Percentiles rank a stretch among this genome's conserved stretches.
Conservation (phyloP, 2,113 vertebrate species). For the Australoheros scitulus region DNA sequence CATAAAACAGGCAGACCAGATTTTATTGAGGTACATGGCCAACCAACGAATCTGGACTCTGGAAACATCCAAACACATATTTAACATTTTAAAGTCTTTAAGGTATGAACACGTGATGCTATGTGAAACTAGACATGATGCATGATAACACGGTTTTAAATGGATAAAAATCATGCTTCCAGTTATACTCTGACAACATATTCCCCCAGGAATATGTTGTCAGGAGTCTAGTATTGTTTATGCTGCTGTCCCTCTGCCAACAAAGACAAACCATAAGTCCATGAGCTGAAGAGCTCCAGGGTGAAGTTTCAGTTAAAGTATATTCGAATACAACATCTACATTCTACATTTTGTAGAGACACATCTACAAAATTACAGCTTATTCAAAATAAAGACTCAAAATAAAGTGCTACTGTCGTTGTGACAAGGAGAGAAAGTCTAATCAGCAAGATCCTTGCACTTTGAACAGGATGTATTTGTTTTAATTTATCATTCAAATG, state of each 20-base stretch:
- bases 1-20: not conserved
- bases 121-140: conserved; percentile 24
- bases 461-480: not conserved
- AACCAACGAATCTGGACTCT: conserved; percentile 19
- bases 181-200: conserved; percentile 16
- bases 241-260: not conserved
- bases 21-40: conserved; percentile 66
- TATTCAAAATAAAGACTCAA: conserved; percentile 10
- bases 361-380: conserved; percentile 19
- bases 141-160: conserved; percentile 7
- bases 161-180: conserved; percentile 29
- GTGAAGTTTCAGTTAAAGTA: not conserved
- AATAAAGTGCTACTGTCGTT: conserved; percentile 44
- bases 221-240: not conserved
- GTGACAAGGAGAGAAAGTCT: conserved; percentile 18
- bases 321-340: not conserved
- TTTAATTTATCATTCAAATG: not conserved
- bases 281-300: not conserved
- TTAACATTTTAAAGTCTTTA: conserved; percentile 31
- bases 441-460: conserved; percentile 3
- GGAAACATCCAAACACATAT: conserved; percentile 47
- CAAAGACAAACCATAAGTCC: conserved; percentile 2
- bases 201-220: not conserved
- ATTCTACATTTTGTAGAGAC: conserved; percentile 2
- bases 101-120: conserved; percentile 41